Base-by-base conservation (phyloP, 2,797 vertebrate species). In the Semotilus atromaculatus region DNA sequence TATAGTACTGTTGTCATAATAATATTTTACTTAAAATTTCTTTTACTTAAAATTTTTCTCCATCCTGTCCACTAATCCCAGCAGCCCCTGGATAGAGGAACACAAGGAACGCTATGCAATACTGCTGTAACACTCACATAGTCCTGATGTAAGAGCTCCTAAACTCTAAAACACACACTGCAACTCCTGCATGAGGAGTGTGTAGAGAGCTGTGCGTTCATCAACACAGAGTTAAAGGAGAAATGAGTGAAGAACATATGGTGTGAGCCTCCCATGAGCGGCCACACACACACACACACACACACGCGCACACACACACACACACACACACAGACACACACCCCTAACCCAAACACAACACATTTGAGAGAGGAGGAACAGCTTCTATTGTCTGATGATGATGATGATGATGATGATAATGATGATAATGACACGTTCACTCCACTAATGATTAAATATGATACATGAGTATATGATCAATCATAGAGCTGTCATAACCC, bases 361-460 rank as follows among this genome's bases (percentile, higher is more conserved):
- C 13, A 45, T 10, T 26, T 19, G 7, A 62, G 36, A 62, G 55
- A 6, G 9, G 75, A 62, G 55, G 23, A 60, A 62, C n/a, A 62
- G 16, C 55, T 62, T 78, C 16, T 62, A 29, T 13, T 43, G 55
- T 62, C n/a, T 77, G 14, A 43, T 62, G 74, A 38, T 76, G 73
- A n/a, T 70, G 58, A 62, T 77, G 34, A 62, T 29, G 34, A 36
- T 75, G 71, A 23, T 67, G 55, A 60, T 60, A 7, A 72, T 51
- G 29, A 76, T 60, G 23, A 58, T 58, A 18, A 62, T 40, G 36
- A 21, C 55, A 43, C 16, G 62, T 26, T 62, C 75, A 43, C 55
- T 62, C 55, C 36, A 43, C 75, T 62, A 78, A 78, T 78, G 75
- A 78, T 62, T 78, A 43, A 21, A 78, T 62, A 78, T 43, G 55